phyloP scores from a whole-genome alignment of 1,140 invertebrate species.

The Cydia pomonella region DNA sequence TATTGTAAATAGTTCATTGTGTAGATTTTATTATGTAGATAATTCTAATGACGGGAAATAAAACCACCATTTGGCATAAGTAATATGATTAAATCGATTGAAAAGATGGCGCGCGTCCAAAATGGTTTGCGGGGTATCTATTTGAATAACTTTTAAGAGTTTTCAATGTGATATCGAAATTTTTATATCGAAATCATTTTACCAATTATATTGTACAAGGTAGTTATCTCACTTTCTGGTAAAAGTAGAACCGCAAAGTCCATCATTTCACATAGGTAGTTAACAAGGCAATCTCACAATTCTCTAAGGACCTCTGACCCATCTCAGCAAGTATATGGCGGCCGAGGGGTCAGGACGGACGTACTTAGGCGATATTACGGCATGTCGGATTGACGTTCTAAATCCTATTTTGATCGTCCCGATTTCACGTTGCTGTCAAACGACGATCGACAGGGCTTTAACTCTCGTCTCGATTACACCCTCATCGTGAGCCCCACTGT shows the following conservation, averaged over 20 bases:
- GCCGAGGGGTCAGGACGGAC: constrained; percentile 9
- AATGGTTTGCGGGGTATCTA: not conserved
- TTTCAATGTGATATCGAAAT: too few species aligned
- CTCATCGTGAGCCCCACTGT: constrained; percentile 1
- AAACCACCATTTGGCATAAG: constrained; percentile 13
- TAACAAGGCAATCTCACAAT: constrained; percentile 31
- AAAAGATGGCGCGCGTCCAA: not conserved
- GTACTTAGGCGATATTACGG: constrained; percentile 31
- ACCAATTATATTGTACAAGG: not conserved
- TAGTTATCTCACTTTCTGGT: not conserved
- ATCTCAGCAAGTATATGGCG: constrained; percentile 18
- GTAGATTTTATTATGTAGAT: not conserved
- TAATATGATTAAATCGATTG: constrained; percentile 13
- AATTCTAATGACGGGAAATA: not conserved
- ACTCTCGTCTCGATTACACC: constrained; percentile 19
- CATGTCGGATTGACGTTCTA: constrained; percentile 28
- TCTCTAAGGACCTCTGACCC: constrained; percentile 25
- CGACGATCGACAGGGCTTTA: constrained; percentile 28
- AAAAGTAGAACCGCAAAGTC: constrained; percentile 12
- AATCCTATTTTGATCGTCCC: constrained; percentile 27
- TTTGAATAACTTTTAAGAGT: not conserved
- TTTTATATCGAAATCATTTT: not conserved
- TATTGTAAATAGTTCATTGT: not conserved
- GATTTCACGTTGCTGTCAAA: constrained; percentile 29
- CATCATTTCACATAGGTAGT: constrained; percentile 25